phyloP scores from a whole-genome alignment of 1,140 invertebrate species.

The Leptoteleia sp. region DNA sequence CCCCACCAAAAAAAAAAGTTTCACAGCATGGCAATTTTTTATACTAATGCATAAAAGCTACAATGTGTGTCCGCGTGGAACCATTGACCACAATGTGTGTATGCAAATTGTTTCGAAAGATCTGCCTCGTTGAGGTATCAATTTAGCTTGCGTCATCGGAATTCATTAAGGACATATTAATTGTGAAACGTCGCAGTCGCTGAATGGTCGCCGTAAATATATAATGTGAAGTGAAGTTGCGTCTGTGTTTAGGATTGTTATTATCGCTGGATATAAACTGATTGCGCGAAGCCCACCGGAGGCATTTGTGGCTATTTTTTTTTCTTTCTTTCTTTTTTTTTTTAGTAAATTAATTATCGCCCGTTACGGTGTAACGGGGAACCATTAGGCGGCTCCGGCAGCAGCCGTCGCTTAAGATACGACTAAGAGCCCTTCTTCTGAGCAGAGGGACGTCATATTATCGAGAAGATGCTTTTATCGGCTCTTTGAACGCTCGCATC shows the following conservation, averaged over 20 bases:
- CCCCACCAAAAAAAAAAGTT: no score
- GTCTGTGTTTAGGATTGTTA: constrained; percentile 46
- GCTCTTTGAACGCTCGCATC: constrained; percentile 66
- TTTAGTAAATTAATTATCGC: constrained; percentile 67
- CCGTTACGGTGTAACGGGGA: constrained; percentile 52
- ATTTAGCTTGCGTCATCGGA: constrained; percentile 16
- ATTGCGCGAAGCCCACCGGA: constrained; percentile 26
- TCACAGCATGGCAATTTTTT: no score
- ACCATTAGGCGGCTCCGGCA: constrained; percentile 54
- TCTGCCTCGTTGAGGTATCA: constrained; percentile 14
- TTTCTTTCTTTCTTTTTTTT: no score
- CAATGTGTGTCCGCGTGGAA: no score
- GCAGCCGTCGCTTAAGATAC: constrained; percentile 63
- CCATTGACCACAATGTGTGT: no score
- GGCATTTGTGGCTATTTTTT: constrained; percentile 49
- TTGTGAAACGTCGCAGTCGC: constrained; percentile 11
- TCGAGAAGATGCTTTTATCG: constrained; percentile 64
- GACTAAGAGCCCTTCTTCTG: constrained; percentile 61
- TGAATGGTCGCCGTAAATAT: constrained; percentile 42
- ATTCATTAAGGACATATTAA: constrained; percentile 34
- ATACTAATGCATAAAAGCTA: no score
- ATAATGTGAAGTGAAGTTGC: constrained; percentile 20
- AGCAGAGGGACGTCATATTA: constrained; percentile 58
- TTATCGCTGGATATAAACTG: constrained; percentile 38
- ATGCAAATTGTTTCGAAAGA: no score